A percentile compares a stretch with the other conserved stretches of the same genome.
Evolutionary conservation across 2,797 vertebrate species (phyloP).

Genomic region (Miichthys miiuy): DNA sequence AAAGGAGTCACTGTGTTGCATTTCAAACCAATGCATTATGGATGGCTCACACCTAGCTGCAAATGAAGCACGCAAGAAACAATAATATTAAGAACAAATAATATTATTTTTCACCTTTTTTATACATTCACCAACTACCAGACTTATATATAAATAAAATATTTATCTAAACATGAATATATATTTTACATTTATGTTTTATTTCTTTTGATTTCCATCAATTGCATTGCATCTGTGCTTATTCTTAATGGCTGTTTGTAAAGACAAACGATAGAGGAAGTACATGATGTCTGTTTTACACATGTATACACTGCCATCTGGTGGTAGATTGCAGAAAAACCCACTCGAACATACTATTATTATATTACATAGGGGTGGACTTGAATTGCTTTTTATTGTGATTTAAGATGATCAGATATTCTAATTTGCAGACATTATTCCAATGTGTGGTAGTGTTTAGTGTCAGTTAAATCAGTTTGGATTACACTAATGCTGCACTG

Average conservation of each 20-base stretch:
- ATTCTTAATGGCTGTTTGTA: background rate
- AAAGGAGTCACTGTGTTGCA: background rate
- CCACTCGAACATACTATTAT: background rate
- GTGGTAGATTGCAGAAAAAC: constrained; percentile 32
- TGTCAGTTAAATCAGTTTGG: background rate
- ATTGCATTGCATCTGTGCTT: background rate
- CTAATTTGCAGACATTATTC: background rate
- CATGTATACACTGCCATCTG: constrained; percentile 59
- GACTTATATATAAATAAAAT: background rate
- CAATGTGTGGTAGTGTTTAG: background rate
- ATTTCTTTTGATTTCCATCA: background rate
- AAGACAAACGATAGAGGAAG: background rate
- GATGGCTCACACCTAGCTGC: too few relatives aligned
- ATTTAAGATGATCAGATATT: background rate
- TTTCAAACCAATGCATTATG: background rate
- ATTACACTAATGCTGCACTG: background rate
- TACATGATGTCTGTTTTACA: background rate
- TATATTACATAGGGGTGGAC: background rate
- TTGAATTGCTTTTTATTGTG: background rate
- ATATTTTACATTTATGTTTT: background rate
- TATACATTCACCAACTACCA: background rate
- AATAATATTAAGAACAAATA: too few relatives aligned
- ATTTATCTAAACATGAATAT: background rate
- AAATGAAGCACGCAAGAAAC: constrained; percentile 2
- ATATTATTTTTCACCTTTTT: background rate